Evolutionary conservation across 1,140 invertebrate species (phyloP).

Genomic region (Drosophila eugracilis): DNA sequence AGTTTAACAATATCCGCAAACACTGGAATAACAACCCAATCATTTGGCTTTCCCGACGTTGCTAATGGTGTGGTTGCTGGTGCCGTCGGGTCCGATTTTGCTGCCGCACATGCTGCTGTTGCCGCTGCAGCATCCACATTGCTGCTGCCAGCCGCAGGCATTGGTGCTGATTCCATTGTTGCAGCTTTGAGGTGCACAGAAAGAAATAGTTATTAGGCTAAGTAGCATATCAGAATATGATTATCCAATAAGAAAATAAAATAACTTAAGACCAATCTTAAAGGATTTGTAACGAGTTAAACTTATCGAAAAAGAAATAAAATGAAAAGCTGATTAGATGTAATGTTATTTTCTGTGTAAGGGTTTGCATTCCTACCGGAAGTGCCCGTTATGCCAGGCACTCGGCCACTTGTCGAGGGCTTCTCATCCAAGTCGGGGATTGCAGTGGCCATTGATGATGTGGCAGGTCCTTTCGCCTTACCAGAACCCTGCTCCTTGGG

Average conservation of each 20-base stretch:
- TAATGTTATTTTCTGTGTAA: constrained; percentile 10
- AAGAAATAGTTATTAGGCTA: neutral
- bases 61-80: constrained; percentile 39
- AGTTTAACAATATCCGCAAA: constrained; percentile 85
- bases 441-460: constrained; percentile 14
- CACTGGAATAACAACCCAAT: constrained; percentile 84
- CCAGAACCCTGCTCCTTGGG: constrained; percentile 18
- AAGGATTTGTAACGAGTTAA: too few relatives aligned
- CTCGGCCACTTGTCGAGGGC: constrained; percentile 47
- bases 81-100: constrained; percentile 15
- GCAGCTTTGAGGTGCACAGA: constrained; percentile 3
- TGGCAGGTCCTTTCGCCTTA: constrained; percentile 4
- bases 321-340: too few relatives aligned
- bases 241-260: too few relatives aligned
- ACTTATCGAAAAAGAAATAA: too few relatives aligned
- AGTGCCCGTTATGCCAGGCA: constrained; percentile 50
- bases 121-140: constrained; percentile 23
- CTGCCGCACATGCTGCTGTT: constrained; percentile 1
- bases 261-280: too few relatives aligned
- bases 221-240: too few relatives aligned
- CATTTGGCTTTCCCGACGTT: constrained; percentile 67
- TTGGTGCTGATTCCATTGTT: constrained; percentile 32
- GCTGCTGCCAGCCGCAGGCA: constrained; percentile 41
- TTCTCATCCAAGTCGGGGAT: constrained; percentile 39
- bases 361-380: constrained; percentile 50